These are phyloP conservation scores for Frieseomelitta varia DNA, from an alignment of 1,140 invertebrate genomes.

Conservation along the genomic window DNA sequence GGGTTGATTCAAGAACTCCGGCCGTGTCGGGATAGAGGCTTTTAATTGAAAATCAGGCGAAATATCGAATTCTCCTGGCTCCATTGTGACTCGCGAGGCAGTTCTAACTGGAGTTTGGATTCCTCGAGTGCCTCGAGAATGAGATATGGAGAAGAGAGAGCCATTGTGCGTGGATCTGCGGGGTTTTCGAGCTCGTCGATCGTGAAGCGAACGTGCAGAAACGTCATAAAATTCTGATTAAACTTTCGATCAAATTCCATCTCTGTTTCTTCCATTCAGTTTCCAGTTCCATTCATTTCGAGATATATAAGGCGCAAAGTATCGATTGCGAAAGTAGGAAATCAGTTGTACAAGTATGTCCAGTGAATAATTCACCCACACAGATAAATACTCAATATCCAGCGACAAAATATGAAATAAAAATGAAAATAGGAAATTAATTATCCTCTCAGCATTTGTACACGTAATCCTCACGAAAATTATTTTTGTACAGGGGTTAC, in stretches of 20 bases:
- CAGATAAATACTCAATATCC: no score
- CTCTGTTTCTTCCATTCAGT: background rate
- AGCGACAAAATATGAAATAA: no score
- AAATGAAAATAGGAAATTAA: no score
- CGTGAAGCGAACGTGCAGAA: background rate
- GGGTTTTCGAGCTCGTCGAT: no score
- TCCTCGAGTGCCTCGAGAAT: background rate
- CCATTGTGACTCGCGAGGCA: background rate
- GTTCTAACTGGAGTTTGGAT: background rate
- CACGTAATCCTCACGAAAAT: no score
- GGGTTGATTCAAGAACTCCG: background rate
- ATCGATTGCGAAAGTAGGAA: background rate
- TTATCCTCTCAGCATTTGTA: no score
- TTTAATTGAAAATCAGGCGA: constrained; percentile 16
- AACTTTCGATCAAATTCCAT: background rate
- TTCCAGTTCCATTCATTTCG: no score
- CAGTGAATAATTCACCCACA: no score
- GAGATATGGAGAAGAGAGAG: background rate
- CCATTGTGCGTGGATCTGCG: background rate
- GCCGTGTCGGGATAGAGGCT: background rate
- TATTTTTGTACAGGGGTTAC: no score
- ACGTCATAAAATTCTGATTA: background rate
- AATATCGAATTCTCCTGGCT: background rate
- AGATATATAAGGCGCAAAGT: background rate
- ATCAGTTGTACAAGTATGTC: background rate